These are phyloP conservation scores for Elephas maximus DNA, from an alignment of 2,113 vertebrate species.

Conservation along the genomic window DNA sequence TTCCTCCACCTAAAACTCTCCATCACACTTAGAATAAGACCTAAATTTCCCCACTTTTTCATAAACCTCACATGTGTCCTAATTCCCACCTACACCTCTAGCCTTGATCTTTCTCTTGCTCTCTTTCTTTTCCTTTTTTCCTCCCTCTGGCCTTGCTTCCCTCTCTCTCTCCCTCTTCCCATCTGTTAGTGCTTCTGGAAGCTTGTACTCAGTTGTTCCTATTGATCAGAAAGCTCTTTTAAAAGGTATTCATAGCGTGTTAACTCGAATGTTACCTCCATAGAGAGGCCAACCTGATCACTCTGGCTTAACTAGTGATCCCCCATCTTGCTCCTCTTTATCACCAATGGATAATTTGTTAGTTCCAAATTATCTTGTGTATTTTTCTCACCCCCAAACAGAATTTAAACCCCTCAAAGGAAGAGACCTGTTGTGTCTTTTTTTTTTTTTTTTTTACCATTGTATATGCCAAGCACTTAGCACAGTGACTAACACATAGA, in stretches of 20 bases:
- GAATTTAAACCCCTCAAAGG: not conserved
- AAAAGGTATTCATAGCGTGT: not conserved
- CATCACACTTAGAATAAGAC: not conserved
- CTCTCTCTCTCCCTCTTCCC: not conserved
- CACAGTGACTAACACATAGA: not conserved
- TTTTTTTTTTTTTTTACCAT: not conserved
- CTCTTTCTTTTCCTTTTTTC: not conserved
- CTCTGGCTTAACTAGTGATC: not conserved
- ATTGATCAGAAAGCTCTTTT: not conserved
- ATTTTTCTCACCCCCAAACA: not conserved
- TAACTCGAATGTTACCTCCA: not conserved
- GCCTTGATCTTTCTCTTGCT: not conserved
- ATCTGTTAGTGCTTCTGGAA: not conserved
- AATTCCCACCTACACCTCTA: not conserved
- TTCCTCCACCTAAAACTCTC: not conserved
- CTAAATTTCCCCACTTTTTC: not conserved
- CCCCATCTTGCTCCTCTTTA: not conserved
- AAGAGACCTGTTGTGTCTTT: not conserved
- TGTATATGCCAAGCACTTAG: not conserved
- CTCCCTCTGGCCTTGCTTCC: too few relatives aligned
- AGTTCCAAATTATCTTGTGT: not conserved
- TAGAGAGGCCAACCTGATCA: not conserved
- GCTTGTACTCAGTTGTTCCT: not conserved
- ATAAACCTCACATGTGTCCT: not conserved
- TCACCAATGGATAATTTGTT: not conserved